phyloP scores from a whole-genome alignment of 2,888 invertebrate species.

The Metellina segmentata region DNA sequence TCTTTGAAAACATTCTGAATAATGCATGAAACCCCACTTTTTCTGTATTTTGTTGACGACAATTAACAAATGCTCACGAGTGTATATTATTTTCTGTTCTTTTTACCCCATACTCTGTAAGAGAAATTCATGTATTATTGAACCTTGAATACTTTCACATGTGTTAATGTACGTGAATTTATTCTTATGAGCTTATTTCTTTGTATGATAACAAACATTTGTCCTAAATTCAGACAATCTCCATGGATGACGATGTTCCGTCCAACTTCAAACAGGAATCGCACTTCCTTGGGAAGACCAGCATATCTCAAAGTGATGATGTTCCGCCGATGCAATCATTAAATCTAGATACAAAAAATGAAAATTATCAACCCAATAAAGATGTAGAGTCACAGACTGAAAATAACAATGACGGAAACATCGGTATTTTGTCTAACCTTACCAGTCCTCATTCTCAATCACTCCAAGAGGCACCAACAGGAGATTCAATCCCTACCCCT shows the following conservation, averaged over 20 bases:
- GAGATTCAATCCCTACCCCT: not conserved
- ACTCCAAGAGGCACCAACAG: not conserved
- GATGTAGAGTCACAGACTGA: conserved; percentile 3
- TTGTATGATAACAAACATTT: conserved; percentile 46
- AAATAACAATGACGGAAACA: not conserved
- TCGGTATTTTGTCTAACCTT: conserved; percentile 3
- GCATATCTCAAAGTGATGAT: conserved; percentile 48
- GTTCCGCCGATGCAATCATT: conserved; percentile 15
- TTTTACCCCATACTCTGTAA: no score
- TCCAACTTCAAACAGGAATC: conserved; percentile 26
- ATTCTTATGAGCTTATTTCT: not conserved
- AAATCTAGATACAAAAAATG: not conserved
- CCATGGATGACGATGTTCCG: conserved; percentile 68
- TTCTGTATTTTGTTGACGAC: no score
- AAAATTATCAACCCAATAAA: not conserved
- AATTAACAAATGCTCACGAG: no score
- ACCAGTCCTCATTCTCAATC: conserved; percentile 12
- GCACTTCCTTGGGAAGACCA: conserved; percentile 30
- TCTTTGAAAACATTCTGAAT: no score
- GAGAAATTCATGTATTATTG: no score
- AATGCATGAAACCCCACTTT: no score
- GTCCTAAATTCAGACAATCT: conserved; percentile 72
- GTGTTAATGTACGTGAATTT: no score
- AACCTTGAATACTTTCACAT: no score
- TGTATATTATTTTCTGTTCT: no score